Base-by-base conservation (phyloP, 2,113 vertebrate species). In the Tor tambroides region DNA sequence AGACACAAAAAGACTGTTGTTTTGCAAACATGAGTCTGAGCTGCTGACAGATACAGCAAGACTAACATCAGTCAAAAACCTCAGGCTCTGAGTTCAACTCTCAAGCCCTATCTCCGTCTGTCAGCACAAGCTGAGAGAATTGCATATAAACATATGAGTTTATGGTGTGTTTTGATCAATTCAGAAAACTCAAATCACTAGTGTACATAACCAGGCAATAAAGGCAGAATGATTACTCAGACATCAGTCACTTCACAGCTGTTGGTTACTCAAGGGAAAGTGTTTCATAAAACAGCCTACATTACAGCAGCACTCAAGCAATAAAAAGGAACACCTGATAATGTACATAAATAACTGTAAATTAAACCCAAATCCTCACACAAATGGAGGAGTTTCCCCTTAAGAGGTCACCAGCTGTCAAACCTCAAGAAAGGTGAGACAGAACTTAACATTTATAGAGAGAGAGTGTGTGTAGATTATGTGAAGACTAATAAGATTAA, bases 261-360 rank as follows among this genome's bases (percentile, higher is more conserved):
- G n/a, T 49, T 49, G 14, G n/a, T 4, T 67, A 69, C 38, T 65
- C 80, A 46, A 43, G 38, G n/a, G 15, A 69, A 49, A 49, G 15
- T 4, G 26, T 65, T 83, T 83, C 41, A 83, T 49, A 46, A 69
- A 83, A 49, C 12, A 81, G 38, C 51, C 19, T 41, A 61, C 21
- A 61, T 41, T 74, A 74, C 11, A 28, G 41, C 23, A 81, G 26
- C 26, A 49, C 61, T 67, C 14, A 41, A 81, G 26, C 28, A 83
- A 51, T n/a, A 83, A 35, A 32, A 49, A 49, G 5, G 3, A 46
- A 30, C 63, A 46, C 5, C 26, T 30, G 43, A 83, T 71, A 43
- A 80, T 81, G 23, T 65, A 81, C 35, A 83, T 14, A 71, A 71
- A 83, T 69, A 69, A 83, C 23, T 65, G 35, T 65, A 28, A 46